These are phyloP conservation scores for Trinorchestia longiramus DNA, from an alignment of 1,140 invertebrate species.

Conservation along the genomic window DNA sequence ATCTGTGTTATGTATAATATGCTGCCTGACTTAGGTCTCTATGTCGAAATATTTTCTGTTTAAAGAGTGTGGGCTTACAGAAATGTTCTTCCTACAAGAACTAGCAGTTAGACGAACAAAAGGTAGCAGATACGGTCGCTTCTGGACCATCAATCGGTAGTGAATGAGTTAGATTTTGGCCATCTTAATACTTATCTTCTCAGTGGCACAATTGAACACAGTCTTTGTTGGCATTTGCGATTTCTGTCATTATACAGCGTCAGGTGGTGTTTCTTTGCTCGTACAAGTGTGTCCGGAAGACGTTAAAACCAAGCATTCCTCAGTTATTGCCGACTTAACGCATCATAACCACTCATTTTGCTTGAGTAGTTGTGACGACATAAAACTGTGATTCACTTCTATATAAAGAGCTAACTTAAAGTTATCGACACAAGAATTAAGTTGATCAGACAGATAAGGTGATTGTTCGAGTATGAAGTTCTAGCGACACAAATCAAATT, in stretches of 20 bases:
- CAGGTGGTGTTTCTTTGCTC: not conserved
- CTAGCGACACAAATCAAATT: not conserved
- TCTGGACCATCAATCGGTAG: not conserved
- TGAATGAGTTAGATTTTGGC: not conserved
- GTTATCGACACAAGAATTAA: not conserved
- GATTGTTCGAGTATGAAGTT: not conserved
- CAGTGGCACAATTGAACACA: not conserved
- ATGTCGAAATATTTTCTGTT: not conserved
- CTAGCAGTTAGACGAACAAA: not conserved
- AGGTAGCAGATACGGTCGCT: not conserved
- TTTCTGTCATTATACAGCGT: not conserved
- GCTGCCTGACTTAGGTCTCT: not conserved
- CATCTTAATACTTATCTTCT: not conserved
- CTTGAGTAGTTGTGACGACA: not conserved
- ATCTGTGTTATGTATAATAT: not conserved
- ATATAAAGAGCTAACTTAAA: not conserved
- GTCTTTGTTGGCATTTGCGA: not conserved
- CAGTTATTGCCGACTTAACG: not conserved
- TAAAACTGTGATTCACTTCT: not conserved
- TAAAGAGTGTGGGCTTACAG: not conserved
- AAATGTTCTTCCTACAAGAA: not conserved
- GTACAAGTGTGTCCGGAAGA: not conserved
- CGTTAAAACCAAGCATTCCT: not conserved
- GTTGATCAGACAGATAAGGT: not conserved
- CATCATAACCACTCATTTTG: not conserved